These are phyloP conservation scores for Nesoenas mayeri DNA, from an alignment of 2,113 vertebrate genomes.

Conservation along the genomic window DNA sequence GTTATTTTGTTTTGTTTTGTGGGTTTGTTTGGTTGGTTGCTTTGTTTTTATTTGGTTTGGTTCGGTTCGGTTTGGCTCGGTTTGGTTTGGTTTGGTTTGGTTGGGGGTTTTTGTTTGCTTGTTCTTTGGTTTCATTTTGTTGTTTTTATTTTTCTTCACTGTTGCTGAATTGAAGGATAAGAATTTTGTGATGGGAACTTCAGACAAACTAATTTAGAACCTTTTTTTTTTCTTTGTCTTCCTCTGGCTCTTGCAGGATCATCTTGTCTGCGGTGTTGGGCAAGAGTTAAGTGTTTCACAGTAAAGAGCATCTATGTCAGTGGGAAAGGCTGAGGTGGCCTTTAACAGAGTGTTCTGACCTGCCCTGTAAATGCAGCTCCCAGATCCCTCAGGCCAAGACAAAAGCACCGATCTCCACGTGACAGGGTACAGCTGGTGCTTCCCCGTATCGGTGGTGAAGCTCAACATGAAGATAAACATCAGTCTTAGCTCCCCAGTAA, in stretches of 20 bases:
- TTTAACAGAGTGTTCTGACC: background rate
- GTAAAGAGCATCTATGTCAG: background rate
- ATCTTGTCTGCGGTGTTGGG: background rate
- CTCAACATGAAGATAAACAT: background rate
- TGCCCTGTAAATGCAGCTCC: background rate
- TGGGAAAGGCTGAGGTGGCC: background rate
- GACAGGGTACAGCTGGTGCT: background rate
- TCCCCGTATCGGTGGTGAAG: background rate
- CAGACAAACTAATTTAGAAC: background rate
- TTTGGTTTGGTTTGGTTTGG: too few species aligned
- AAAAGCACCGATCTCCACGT: accelerated
- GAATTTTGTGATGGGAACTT: background rate
- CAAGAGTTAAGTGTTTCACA: background rate
- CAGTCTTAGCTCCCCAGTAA: background rate
- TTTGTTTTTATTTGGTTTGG: too few species aligned
- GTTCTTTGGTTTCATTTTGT: too few species aligned
- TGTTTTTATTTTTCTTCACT: too few species aligned
- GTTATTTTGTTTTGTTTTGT: too few species aligned
- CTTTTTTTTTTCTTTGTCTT: background rate
- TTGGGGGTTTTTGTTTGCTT: too few species aligned
- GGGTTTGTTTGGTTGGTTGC: too few species aligned
- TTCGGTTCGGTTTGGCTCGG: too few species aligned
- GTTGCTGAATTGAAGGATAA: background rate
- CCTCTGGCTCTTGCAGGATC: background rate
- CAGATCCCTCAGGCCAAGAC: background rate